These are phyloP conservation scores for Drosophila longiperda DNA, from an alignment of 2,888 invertebrate species.

Conservation along the genomic window DNA sequence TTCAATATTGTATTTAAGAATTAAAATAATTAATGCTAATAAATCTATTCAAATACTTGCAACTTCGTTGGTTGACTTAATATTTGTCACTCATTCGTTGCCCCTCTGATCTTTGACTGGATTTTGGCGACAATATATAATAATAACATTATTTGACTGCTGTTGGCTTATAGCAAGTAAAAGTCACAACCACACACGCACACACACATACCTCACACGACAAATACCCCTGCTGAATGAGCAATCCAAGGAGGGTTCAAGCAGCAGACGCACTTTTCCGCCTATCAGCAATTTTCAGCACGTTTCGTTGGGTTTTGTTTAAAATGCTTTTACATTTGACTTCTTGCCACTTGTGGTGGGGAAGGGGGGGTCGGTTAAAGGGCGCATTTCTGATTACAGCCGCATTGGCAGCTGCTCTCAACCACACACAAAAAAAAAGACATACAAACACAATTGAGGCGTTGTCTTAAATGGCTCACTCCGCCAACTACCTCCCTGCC, in stretches of 20 bases:
- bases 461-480: constrained; percentile 39
- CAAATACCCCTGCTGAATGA: constrained; percentile 2
- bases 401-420: constrained; percentile 37
- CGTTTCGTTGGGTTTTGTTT: constrained; percentile 75
- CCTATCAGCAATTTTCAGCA: constrained; percentile 70
- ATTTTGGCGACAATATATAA: constrained; percentile 58
- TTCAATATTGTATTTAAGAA: constrained; percentile 12
- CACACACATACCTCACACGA: background rate
- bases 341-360: constrained; percentile 26
- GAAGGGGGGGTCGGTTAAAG: too few relatives aligned
- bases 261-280: constrained; percentile 56
- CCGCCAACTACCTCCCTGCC: background rate
- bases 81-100: constrained; percentile 37
- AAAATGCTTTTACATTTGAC: constrained; percentile 65
- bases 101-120: constrained; percentile 43
- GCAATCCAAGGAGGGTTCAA: constrained; percentile 4
- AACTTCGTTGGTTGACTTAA: constrained; percentile 8
- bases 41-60: constrained; percentile 5
- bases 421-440: background rate
- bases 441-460: constrained; percentile 13
- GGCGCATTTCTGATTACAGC: constrained; percentile 7
- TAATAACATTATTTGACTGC: constrained; percentile 49
- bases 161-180: background rate
- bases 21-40: constrained; percentile 22
- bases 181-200: constrained; percentile 3